phyloP scores from a whole-genome alignment of 2,888 invertebrate species.

The Drosophila mimetica region DNA sequence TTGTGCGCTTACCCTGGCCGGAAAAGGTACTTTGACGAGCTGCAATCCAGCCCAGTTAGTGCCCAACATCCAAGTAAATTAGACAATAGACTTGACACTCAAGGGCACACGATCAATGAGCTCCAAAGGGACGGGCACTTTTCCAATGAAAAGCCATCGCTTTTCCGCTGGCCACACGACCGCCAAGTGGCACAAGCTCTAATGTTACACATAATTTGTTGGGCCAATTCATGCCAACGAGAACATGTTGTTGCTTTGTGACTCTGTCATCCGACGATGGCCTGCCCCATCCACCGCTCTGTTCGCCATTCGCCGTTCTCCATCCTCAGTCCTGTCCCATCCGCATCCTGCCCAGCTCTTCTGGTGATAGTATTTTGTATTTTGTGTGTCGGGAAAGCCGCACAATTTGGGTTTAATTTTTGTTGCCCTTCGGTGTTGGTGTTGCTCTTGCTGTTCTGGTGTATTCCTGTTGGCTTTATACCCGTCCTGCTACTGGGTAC shows the following conservation, averaged over 20 bases:
- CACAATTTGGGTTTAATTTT: slow-evolving; percentile 61
- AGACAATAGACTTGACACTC: no score
- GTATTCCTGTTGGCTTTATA: slow-evolving; percentile 13
- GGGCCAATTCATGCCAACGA: slow-evolving; percentile 53
- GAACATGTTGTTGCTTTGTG: slow-evolving; percentile 55
- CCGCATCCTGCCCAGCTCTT: slow-evolving; percentile 5
- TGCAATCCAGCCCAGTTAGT: no score
- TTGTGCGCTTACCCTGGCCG: no score
- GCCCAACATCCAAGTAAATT: no score
- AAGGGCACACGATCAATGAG: background rate
- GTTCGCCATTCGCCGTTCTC: no score
- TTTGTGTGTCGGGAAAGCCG: slow-evolving; percentile 49
- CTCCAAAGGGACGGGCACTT: background rate
- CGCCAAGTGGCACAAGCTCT: slow-evolving; percentile 26
- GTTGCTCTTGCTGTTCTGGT: slow-evolving; percentile 2
- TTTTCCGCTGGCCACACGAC: slow-evolving; percentile 2
- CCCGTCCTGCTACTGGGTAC: background rate
- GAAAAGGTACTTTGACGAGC: no score
- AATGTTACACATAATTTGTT: slow-evolving; percentile 51
- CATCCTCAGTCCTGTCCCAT: background rate
- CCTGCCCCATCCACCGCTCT: background rate
- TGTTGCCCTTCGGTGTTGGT: slow-evolving; percentile 5
- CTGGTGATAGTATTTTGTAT: slow-evolving; percentile 30
- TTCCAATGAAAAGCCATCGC: slow-evolving; percentile 1
- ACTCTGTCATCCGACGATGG: slow-evolving; percentile 16